These are phyloP conservation scores for Thereva unica DNA, from an alignment of 2,888 invertebrate species.

Conservation along the genomic window DNA sequence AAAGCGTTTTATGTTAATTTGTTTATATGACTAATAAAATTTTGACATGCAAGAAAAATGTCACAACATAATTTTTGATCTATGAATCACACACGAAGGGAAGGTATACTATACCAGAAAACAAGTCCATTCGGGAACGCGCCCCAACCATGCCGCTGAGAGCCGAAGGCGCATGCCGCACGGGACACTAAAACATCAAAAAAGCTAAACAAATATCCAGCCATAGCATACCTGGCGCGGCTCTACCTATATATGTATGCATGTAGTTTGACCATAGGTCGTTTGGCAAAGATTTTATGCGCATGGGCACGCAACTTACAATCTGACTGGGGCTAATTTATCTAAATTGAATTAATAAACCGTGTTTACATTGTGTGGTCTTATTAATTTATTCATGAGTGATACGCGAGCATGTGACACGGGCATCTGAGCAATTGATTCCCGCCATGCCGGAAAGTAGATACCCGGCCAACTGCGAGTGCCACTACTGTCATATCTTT, in stretches of 20 bases:
- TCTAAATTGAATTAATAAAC: conserved; percentile 60
- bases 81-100: conserved; percentile 46
- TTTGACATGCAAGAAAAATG: conserved; percentile 48
- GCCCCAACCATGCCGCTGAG: not conserved
- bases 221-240: too few relatives aligned
- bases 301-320: conserved; percentile 40
- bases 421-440: conserved; percentile 37
- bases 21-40: conserved; percentile 48
- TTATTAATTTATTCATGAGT: conserved; percentile 44
- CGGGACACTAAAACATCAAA: not conserved
- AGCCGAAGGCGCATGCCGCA: conserved; percentile 40
- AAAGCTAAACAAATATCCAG: not conserved
- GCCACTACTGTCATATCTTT: too few relatives aligned
- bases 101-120: conserved; percentile 9
- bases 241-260: too few relatives aligned
- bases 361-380: conserved; percentile 60
- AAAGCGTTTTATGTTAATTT: conserved; percentile 44
- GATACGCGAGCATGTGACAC: conserved; percentile 40
- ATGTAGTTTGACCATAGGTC: not conserved
- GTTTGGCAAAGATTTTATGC: conserved; percentile 23
- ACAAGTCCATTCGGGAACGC: not conserved
- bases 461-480: too few relatives aligned
- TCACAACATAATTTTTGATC: conserved; percentile 48
- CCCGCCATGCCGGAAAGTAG: not conserved
- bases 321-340: conserved; percentile 56